A percentile compares a stretch with the other conserved stretches of the same genome.
phyloP scores from a whole-genome alignment of 2,113 vertebrate species.

The Aspidoscelis tigris region DNA sequence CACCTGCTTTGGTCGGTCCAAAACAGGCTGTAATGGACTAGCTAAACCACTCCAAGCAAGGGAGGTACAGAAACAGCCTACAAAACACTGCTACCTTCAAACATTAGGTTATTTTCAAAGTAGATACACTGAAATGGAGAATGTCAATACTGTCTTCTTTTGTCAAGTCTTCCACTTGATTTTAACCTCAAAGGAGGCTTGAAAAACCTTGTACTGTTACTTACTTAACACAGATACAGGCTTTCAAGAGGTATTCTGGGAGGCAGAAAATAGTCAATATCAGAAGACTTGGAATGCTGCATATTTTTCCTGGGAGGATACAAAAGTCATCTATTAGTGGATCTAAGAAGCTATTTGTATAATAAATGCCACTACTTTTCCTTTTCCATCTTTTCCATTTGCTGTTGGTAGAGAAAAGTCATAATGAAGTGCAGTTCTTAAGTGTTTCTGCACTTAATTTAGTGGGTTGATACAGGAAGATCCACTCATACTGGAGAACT shows the following conservation, averaged over 20 bases:
- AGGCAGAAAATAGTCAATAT: background rate
- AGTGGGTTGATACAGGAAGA: too few species aligned
- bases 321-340: background rate
- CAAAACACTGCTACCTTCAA: too few species aligned
- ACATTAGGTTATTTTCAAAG: background rate
- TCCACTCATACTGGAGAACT: too few species aligned
- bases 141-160: background rate
- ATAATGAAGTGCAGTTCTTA: background rate
- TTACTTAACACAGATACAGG: constrained; percentile 11
- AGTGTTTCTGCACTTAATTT: too few species aligned
- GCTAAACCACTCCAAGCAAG: too few species aligned
- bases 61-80: background rate
- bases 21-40: too few species aligned
- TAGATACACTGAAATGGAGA: background rate
- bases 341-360: background rate
- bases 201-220: background rate
- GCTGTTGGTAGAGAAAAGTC: too few species aligned
- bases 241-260: background rate
- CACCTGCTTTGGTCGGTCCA: too few species aligned
- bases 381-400: background rate
- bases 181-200: background rate
- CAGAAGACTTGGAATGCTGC: constrained; percentile 1
- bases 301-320: constrained; percentile 13
- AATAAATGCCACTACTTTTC: background rate
- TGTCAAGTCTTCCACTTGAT: background rate